Evolutionary conservation across 2,888 invertebrate genomes (phyloP).

Genomic region (Drosophila buzzatii): DNA sequence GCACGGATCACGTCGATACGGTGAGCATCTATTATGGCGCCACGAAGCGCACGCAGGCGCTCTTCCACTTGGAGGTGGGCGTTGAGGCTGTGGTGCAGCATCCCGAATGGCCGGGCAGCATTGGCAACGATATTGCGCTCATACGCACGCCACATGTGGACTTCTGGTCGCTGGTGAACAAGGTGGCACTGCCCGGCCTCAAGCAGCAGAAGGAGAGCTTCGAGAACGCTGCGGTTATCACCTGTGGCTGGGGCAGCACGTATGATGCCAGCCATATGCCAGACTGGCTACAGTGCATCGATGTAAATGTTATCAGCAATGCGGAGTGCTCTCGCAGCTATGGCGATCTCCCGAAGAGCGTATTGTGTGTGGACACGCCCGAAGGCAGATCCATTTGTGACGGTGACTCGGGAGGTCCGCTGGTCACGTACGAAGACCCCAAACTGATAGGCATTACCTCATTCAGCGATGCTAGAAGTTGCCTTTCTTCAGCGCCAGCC

Average conservation of each 20-base stretch:
- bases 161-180: slow-evolving; percentile 34
- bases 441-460: slow-evolving; percentile 56
- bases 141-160: slow-evolving; percentile 54
- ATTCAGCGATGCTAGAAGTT: slow-evolving; percentile 52
- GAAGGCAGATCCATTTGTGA: slow-evolving; percentile 53
- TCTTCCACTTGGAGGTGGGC: slow-evolving; percentile 48
- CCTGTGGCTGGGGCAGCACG: slow-evolving; percentile 76
- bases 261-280: slow-evolving; percentile 78
- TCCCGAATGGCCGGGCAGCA: slow-evolving; percentile 73
- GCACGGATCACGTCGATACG: slow-evolving; percentile 48
- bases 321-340: slow-evolving; percentile 83
- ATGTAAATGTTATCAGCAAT: slow-evolving; percentile 72
- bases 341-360: slow-evolving; percentile 64
- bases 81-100: slow-evolving; percentile 66
- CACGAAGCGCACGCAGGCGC: slow-evolving; percentile 54
- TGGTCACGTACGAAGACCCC: slow-evolving; percentile 34
- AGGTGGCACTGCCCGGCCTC: slow-evolving; percentile 36
- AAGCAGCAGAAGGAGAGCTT: slow-evolving; percentile 21
- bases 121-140: slow-evolving; percentile 63
- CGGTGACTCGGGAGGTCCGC: slow-evolving; percentile 66
- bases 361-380: slow-evolving; percentile 44
- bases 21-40: slow-evolving; percentile 71
- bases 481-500: slow-evolving; percentile 49
- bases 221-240: slow-evolving; percentile 21
- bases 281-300: slow-evolving; percentile 61